phyloP scores from a whole-genome alignment of 1,140 invertebrate species.

The Tetraneura akinire region DNA sequence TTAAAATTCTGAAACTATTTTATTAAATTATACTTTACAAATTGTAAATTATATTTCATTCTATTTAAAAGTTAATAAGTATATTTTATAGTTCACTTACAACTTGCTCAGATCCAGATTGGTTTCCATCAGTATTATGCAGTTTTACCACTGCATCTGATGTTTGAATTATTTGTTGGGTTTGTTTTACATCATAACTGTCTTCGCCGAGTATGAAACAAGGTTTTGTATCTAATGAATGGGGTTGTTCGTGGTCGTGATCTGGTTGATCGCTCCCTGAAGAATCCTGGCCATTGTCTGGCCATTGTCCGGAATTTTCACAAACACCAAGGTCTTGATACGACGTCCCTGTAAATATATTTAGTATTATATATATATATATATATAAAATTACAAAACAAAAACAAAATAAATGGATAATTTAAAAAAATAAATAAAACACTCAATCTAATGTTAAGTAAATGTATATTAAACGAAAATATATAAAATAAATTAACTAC shows the following conservation, averaged over 20 bases:
- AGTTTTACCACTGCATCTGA: not conserved
- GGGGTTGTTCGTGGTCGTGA: conserved; percentile 56
- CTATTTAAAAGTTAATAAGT: too few species aligned
- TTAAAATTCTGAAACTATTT: too few species aligned
- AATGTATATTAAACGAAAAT: not conserved
- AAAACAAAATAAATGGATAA: not conserved
- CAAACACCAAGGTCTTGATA: conserved; percentile 52
- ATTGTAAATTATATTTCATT: too few species aligned
- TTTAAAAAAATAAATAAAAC: not conserved
- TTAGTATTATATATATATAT: too few species aligned
- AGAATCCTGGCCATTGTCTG: conserved; percentile 57
- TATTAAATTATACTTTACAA: too few species aligned
- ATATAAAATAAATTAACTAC: conserved; percentile 40
- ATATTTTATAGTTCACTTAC: too few species aligned
- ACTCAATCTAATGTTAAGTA: conserved; percentile 8
- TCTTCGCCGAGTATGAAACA: conserved; percentile 59
- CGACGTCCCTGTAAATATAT: conserved; percentile 29
- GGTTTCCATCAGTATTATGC: not conserved
- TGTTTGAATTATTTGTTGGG: not conserved
- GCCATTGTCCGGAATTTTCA: conserved; percentile 50
- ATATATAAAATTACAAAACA: not conserved
- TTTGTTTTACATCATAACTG: conserved; percentile 52
- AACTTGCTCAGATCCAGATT: conserved; percentile 15
- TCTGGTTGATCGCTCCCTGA: conserved; percentile 60
- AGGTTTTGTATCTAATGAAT: conserved; percentile 54